Conservation (phyloP, 2,113 vertebrate genomes). For the Tichodroma muraria region DNA sequence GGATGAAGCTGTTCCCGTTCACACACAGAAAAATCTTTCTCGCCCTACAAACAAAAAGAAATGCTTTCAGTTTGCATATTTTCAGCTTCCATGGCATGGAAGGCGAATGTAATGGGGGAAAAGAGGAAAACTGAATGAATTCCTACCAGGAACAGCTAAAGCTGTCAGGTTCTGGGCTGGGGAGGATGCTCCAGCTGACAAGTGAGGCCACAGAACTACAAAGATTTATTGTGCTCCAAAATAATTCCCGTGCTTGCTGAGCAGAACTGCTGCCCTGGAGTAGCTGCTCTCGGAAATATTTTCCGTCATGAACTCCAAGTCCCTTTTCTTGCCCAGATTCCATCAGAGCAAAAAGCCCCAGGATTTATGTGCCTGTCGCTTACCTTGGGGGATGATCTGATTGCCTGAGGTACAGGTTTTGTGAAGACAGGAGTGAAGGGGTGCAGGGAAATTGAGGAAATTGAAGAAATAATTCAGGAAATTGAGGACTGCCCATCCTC, state of each 20-base stretch:
- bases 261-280: not conserved
- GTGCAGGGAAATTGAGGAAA: not conserved
- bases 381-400: not conserved
- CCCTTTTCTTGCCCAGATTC: conserved; percentile 43
- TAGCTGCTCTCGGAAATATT: conserved; percentile 21
- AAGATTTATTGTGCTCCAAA: conserved; percentile 12
- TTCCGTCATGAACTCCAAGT: conserved; percentile 27
- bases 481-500: not conserved
- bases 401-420: not conserved
- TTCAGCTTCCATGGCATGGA: not conserved
- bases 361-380: not conserved
- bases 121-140: not conserved
- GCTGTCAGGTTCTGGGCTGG: not conserved
- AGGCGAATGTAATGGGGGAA: not conserved
- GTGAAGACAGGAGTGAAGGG: not conserved
- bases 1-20: not conserved
- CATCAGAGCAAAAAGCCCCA: not conserved
- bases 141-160: not conserved
- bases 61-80: not conserved
- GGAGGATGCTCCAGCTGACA: conserved; percentile 29
- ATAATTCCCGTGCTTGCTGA: conserved; percentile 6
- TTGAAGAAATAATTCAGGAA: not conserved
- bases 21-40: not conserved
- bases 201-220: not conserved
- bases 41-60: not conserved